A percentile compares a stretch with the other conserved stretches of the same genome.
These are phyloP conservation scores for Eupeodes latifasciatus DNA, from an alignment of 2,888 invertebrate species.

Conservation along the genomic window DNA sequence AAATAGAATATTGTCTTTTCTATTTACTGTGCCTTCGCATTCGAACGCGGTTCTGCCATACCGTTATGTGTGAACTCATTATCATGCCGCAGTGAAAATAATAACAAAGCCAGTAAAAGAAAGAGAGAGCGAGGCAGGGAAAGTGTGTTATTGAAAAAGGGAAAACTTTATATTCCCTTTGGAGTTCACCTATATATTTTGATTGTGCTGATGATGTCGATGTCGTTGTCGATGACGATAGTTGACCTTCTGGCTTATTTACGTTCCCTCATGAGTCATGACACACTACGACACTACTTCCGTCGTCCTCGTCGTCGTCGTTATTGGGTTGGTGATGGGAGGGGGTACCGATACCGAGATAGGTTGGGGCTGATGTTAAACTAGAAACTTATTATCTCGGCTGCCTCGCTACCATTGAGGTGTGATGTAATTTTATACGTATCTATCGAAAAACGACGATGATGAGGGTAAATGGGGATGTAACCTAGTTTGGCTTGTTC, in stretches of 20 bases:
- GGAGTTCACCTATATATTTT: slow-evolving; percentile 2
- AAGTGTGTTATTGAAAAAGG: neutral
- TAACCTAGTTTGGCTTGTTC: slow-evolving; percentile 30
- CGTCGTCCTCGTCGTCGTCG: no score
- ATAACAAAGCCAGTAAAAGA: neutral
- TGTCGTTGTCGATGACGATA: slow-evolving; percentile 8
- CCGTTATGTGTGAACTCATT: slow-evolving; percentile 37
- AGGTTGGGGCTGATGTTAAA: neutral
- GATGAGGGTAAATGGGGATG: slow-evolving; percentile 41
- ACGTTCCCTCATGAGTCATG: neutral
- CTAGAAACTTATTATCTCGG: slow-evolving; percentile 46
- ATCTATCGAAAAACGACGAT: neutral
- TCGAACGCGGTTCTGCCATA: neutral
- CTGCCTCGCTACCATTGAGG: slow-evolving; percentile 37
- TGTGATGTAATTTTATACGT: slow-evolving; percentile 47
- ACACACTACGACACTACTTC: no score
- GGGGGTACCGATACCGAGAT: no score
- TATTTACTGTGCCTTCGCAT: neutral
- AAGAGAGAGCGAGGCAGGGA: neutral
- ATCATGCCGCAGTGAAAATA: slow-evolving; percentile 12
- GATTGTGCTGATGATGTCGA: slow-evolving; percentile 2
- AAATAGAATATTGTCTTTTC: slow-evolving; percentile 10
- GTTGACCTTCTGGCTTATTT: slow-evolving; percentile 42
- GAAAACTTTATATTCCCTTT: slow-evolving; percentile 24
- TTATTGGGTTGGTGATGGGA: no score